Base-by-base conservation (phyloP, 2,888 invertebrate species). In the Chromoteleia sp. region DNA sequence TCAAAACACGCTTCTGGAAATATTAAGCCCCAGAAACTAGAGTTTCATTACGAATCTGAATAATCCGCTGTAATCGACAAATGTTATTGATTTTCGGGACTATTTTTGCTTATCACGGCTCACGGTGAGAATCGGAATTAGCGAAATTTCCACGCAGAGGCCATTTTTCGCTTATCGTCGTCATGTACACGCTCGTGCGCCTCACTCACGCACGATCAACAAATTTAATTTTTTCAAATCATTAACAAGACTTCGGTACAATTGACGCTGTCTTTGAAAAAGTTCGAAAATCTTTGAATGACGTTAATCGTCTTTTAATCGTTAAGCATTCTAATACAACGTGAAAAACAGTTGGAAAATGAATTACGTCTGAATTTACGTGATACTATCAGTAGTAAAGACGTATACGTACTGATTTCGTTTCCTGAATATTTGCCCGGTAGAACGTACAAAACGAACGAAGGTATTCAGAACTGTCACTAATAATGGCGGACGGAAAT, bases 61-160 rank as follows among this genome's bases (percentile, higher is more conserved):
- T 41, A 70, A 70, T 71, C 33, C 39, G 12, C 19, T 58, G 30
- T 78, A 78, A 71, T 76, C 74, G 70, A 56, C 58, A 80, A 81
- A 77, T 77, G 73, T 76, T 80, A 75, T 78, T 82, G 80, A 81
- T 82, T 80, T 59, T 77, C 48, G 48, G 15, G 68, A 70, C 74
- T 77, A 76, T 61, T 83, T 70, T 80, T 73, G 76, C 80, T 82
- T 78, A 82, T 82, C 74, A 48, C 58, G 39, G 54, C 36, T 48
- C 30, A 52, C 54, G 39, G 12, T 39, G 33, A 50, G 29, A 59
- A 59, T 59, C 10, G 54, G 59, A 59, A 59, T 71, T 59, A 71
- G 45, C 56, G 65, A 83, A 79, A 78, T 71, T 54, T 30, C 36
- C 36, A 58, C 36, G 48, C 45, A 21, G 43, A 41, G 29, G 30